Evolutionary conservation across 2,113 vertebrate genomes (phyloP), one percentile per base, ranked within the genome.

Genomic region (Limnothrissa miodon): DNA sequence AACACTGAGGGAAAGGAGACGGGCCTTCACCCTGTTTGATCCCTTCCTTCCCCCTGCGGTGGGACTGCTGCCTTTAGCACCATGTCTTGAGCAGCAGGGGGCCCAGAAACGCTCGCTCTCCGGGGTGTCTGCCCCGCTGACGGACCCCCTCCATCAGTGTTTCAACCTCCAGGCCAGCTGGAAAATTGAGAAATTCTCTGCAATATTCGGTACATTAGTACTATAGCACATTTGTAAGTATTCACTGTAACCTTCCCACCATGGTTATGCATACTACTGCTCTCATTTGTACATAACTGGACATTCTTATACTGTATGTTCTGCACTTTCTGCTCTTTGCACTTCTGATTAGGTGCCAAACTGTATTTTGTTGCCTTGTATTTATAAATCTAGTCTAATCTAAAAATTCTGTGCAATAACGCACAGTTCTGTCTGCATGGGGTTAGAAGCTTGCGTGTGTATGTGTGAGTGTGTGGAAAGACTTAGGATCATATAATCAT

Each of bases 401-500:
- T n/a, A 42, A n/a, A 42, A 79, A 44, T 44, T 46, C 84, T 53
- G 25, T 29, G 36, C 45, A 74, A 45, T 21, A 44, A 46, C 5
- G 74, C 78, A 39, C 78, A 66, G 78, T 78, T 48, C 21, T 70
- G 44, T 82, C 51, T 56, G 51, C 51, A 56, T 6, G 51, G 53
- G 81, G 80, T 25, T 11, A 6, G 29, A 1, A n/a, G 17, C 6
- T 42, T 42, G 2, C 6, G 42, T 42, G 42, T 42, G 42, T 42
- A 6, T 42, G 42, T 42, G 42, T 6, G 6, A 4, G 42, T 42
- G 42, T 42, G 42, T 42, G 42, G 2, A 79, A 44, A n/a, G n/a
- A n/a, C n/a, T n/a, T n/a, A n/a, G n/a, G n/a, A 74, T 74, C 11
- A 21, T 36, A 56, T 84, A 23, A 53, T 84, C 48, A 44, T 42